Conservation (phyloP, 2,888 invertebrate species). For the Drosophila rellima region DNA sequence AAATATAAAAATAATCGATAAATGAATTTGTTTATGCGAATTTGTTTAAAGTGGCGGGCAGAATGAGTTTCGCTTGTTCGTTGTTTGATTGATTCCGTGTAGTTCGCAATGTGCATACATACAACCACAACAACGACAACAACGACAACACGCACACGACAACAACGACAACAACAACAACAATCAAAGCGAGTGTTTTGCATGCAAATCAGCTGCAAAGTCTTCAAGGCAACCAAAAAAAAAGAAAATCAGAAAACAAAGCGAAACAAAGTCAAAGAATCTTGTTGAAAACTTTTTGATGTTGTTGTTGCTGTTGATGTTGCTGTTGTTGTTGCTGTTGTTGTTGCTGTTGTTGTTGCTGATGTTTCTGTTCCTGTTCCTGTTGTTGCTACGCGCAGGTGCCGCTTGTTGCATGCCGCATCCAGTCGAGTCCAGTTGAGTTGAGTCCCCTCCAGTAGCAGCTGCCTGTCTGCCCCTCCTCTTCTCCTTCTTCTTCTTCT, state of each 20-base stretch:
- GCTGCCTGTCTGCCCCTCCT: constrained; percentile 6
- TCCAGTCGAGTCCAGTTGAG: not conserved
- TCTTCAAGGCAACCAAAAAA: constrained; percentile 16
- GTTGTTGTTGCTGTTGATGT: constrained; percentile 28
- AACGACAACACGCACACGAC: constrained; percentile 11
- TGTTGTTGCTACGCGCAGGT: constrained; percentile 48
- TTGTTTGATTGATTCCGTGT: constrained; percentile 68
- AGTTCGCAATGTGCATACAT: constrained; percentile 49
- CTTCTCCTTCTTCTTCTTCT: not conserved
- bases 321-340: constrained; percentile 18
- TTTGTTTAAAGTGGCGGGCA: constrained; percentile 77
- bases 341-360: not conserved
- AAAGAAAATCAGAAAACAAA: constrained; percentile 15
- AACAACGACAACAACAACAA: constrained; percentile 22
- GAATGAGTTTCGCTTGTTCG: constrained; percentile 54
- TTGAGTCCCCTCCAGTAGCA: constrained; percentile 1
- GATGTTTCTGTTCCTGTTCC: too few species aligned
- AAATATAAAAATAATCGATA: constrained; percentile 55
- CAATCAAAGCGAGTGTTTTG: constrained; percentile 44
- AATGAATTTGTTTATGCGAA: constrained; percentile 79
- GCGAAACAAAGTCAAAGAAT: constrained; percentile 23
- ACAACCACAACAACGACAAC: constrained; percentile 41
- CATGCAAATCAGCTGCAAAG: constrained; percentile 71
- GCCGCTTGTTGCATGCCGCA: constrained; percentile 40
- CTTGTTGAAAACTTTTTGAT: constrained; percentile 25